Evolutionary conservation across 2,113 vertebrate genomes (phyloP), one percentile per base, ranked within the genome.

Genomic region (Saguinus imperator): DNA sequence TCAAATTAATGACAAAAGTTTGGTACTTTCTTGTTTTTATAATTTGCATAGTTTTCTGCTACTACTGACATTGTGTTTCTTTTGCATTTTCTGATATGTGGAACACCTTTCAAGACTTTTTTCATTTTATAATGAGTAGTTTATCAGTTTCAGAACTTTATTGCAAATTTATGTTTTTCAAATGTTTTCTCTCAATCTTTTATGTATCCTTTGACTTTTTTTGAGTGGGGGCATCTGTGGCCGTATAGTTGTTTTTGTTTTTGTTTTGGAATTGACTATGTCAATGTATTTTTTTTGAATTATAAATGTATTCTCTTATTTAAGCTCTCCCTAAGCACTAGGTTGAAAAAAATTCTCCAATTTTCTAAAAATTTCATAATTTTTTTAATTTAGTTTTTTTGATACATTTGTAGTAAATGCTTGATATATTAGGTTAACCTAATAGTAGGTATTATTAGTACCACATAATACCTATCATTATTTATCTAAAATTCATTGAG

Each of bases 361-460:
- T 83, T 85, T 37, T 58, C 70, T 88, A 23, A 94, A 95, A 89
- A 5, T 45, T 82, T 94, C 61, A 79, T 87, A 29, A 81, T 7
- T 72, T 90, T 73, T 86, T 83, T 61, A 83, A 55, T n/a, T 79
- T 75, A 81, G 35, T 75, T 85, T 29, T 90, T 90, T 84, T 92
- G 50, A 43, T 86, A 8, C 0, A 66, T 8, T n/a, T 57, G 16
- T 43, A 66, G 16, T 91, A 8, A 93, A 85, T 23, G 10, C 61
- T 85, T 86, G 52, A 87, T 48, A 43, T 9, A 48, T 27, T 89
- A 80, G 87, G 87, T 83, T 45, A 58, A 20, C 18, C 11, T 29
- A 76, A 45, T 27, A 68, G 6, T 16, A 37, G 5, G 11, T 12
- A 43, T 43, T 43, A 43, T 43, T 43, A 43, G 4, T 43, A 43